Conservation (phyloP, 2,113 vertebrate genomes). For the Plecotus auritus region DNA sequence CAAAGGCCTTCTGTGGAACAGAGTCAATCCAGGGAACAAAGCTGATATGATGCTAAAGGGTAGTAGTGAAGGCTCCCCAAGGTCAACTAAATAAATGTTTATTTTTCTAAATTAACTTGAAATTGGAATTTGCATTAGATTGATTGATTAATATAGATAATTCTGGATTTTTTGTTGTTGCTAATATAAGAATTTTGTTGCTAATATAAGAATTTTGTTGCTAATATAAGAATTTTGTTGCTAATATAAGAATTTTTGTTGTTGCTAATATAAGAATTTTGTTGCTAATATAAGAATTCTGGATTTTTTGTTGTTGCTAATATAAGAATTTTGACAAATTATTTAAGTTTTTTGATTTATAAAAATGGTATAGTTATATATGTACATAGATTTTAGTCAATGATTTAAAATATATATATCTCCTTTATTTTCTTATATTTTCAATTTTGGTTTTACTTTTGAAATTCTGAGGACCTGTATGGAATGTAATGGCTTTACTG, state of each 20-base stretch:
- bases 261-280: neutral
- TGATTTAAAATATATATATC: neutral
- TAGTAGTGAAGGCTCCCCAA: neutral
- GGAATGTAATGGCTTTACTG: neutral
- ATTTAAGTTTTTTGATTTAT: neutral
- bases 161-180: neutral
- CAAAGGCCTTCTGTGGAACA: neutral
- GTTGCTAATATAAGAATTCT: no score
- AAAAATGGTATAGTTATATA: neutral
- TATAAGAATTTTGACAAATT: neutral
- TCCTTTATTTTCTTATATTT: neutral
- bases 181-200: neutral
- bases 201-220: no score
- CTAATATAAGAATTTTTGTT: neutral
- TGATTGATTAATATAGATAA: neutral
- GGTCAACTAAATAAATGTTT: neutral
- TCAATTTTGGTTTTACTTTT: neutral
- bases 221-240: neutral
- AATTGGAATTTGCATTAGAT: neutral
- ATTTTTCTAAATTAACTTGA: neutral
- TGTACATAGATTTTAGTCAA: neutral
- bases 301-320: neutral
- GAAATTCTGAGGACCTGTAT: neutral
- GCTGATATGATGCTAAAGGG: neutral
- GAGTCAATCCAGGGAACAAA: neutral